Percentiles rank a stretch among this genome's conserved stretches.
Evolutionary conservation across 2,888 invertebrate genomes (phyloP).

Genomic region (Cremastinae sp.): DNA sequence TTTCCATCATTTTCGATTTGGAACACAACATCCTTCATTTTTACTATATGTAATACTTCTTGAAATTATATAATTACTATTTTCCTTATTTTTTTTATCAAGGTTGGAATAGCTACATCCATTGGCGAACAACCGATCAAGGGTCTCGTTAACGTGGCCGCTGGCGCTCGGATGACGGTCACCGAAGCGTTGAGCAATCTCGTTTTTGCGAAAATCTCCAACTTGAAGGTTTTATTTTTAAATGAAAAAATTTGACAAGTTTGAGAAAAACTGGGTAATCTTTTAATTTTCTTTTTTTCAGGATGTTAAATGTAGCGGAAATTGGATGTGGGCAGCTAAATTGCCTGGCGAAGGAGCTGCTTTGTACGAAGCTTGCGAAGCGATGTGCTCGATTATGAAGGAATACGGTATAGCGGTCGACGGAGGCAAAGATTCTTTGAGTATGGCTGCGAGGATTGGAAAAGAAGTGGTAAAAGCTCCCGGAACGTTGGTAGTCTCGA

Average conservation of each 20-base stretch:
- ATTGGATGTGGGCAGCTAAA: slow-evolving; percentile 99
- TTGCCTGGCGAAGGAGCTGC: slow-evolving; percentile 94
- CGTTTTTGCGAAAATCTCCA: slow-evolving; percentile 86
- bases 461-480: slow-evolving; percentile 88
- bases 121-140: slow-evolving; percentile 99
- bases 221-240: slow-evolving; percentile 80
- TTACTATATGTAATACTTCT: no score
- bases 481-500: slow-evolving; percentile 96
- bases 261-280: background rate
- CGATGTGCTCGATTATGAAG: slow-evolving; percentile 93
- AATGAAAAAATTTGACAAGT: background rate
- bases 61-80: no score
- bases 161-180: slow-evolving; percentile 96
- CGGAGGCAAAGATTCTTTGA: slow-evolving; percentile 98
- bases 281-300: slow-evolving; percentile 73
- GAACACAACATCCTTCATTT: no score
- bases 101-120: slow-evolving; percentile 92
- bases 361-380: slow-evolving; percentile 92
- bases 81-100: no score
- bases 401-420: slow-evolving; percentile 94
- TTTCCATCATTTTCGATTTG: no score
- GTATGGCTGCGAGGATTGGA: slow-evolving; percentile 95
- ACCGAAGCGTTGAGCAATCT: slow-evolving; percentile 97
- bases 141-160: slow-evolving; percentile 90
- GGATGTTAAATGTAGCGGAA: slow-evolving; percentile 99